Evolutionary conservation across 1,140 invertebrate species (phyloP).

Genomic region (Sycobia sp.): DNA sequence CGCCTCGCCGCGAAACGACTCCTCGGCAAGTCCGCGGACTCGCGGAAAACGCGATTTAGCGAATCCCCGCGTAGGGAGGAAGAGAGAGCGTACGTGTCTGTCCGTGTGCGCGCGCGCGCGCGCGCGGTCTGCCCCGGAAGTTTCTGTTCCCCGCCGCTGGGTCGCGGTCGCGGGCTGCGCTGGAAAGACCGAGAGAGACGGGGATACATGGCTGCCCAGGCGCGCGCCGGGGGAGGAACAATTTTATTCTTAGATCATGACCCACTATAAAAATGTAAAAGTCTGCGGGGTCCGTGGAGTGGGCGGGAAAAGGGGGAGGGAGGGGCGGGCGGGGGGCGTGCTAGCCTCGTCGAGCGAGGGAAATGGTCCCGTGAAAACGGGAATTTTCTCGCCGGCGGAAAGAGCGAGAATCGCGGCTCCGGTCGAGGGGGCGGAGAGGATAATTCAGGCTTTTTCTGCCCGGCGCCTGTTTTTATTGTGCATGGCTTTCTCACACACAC

Average conservation of each 20-base stretch:
- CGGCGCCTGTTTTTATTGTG: no score
- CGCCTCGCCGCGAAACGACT: conserved; percentile 16
- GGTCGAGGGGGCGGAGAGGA: background rate
- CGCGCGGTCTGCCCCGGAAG: background rate
- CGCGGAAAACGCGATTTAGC: conserved; percentile 30
- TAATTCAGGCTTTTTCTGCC: no score
- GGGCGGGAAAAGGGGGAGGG: background rate
- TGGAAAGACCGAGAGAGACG: no score
- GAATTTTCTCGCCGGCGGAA: no score
- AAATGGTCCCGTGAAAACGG: no score
- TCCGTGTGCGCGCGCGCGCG: no score
- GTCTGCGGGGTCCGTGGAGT: background rate
- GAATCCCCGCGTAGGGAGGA: conserved; percentile 45
- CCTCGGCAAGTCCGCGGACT: conserved; percentile 18
- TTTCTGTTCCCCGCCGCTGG: background rate
- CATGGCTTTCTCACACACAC: no score
- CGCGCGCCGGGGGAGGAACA: no score
- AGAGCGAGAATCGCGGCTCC: background rate
- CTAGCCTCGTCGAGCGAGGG: conserved; percentile 19
- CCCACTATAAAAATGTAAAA: conserved; percentile 3
- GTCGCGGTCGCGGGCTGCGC: no score
- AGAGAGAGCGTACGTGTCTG: no score
- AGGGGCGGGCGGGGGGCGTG: background rate
- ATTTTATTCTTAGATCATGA: conserved; percentile 27
- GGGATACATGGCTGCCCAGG: no score